Evolutionary conservation across 92 coral and sea anemone genomes (phyloP), one percentile per base, ranked within the genome.

Genomic region (Siderastrea radians): DNA sequence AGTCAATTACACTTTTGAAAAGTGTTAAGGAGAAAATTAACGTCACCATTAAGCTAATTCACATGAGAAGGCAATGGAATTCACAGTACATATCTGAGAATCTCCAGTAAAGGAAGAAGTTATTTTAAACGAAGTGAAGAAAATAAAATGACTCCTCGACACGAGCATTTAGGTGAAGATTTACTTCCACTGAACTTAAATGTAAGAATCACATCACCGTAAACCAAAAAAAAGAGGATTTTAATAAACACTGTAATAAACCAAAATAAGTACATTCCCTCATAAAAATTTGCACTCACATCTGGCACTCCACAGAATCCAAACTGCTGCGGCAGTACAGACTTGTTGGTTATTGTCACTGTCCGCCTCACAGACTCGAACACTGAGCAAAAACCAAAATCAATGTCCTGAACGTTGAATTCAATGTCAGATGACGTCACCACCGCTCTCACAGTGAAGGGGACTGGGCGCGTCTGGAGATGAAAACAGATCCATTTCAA

Each of bases 291-390:
- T 11, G 78, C 19, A 83, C 94, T 79, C 83, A 97, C 99, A 91
- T 97, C 98, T 6, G 99, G 99, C 0, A 94, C 97, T 66, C 98
- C 98, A 91, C 99, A 97, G 83, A 97, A 97, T 12, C 99, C 99
- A 84, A 90, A 97, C 83, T 93, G 94, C 74, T 97, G 99, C 14
- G 98, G 97, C 14, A 97, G 87, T 15, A 97, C 95, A 3, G 99
- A 97, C 78, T 94, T 95, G 86, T 97, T 97, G 0, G 93, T 95
- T 68, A 97, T 75, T 8, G 97, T 92, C 49, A 97, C 90, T 9
- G 99, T 98, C 69, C 93, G 98, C 38, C 98, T 86, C 69, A 96
- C 99, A 45, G 99, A 95, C 86, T 98, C 98, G 45, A 86, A 74
- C 75, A 95, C 89, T 4, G 98, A 92, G 81, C 98, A 98, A 81